These are phyloP conservation scores for Eupeodes luniger DNA, from an alignment of 2,888 invertebrate species.

Conservation along the genomic window DNA sequence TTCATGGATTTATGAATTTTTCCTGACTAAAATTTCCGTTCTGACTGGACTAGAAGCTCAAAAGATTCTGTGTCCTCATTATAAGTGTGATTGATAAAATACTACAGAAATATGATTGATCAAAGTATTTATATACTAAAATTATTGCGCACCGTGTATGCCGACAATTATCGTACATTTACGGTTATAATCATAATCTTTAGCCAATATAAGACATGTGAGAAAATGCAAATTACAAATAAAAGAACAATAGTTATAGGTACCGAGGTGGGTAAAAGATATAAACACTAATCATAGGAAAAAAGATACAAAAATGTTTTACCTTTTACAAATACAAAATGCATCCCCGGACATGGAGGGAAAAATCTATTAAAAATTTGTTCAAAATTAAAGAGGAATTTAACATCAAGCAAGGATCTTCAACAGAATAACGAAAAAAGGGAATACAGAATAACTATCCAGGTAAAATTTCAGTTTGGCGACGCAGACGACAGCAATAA, in stretches of 20 bases:
- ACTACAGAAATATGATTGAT: too few relatives aligned
- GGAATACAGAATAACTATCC: conserved; percentile 4
- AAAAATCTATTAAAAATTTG: conserved; percentile 32
- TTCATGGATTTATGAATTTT: too few relatives aligned
- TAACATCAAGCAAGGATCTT: conserved; percentile 3
- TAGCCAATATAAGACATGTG: conserved; percentile 7
- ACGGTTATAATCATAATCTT: conserved; percentile 41
- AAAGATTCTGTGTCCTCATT: too few relatives aligned
- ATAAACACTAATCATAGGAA: conserved; percentile 1
- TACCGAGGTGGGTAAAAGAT: neutral
- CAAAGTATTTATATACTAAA: neutral
- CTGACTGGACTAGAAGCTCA: too few relatives aligned
- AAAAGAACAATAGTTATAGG: conserved; percentile 16
- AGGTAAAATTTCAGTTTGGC: neutral
- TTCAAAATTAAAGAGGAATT: conserved; percentile 44
- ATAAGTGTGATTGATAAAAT: too few relatives aligned
- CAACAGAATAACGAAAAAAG: conserved; percentile 17
- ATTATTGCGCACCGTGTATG: conserved; percentile 26
- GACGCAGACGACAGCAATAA: neutral
- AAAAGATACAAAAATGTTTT: conserved; percentile 11
- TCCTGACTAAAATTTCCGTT: too few relatives aligned
- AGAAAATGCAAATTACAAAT: neutral
- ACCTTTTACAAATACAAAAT: conserved; percentile 16
- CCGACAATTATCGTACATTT: conserved; percentile 43
- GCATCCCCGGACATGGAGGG: neutral